Percentiles rank a stretch among this genome's conserved stretches.
Evolutionary conservation across 1,140 invertebrate species (phyloP).

Genomic region (Parasteatoda tepidariorum): DNA sequence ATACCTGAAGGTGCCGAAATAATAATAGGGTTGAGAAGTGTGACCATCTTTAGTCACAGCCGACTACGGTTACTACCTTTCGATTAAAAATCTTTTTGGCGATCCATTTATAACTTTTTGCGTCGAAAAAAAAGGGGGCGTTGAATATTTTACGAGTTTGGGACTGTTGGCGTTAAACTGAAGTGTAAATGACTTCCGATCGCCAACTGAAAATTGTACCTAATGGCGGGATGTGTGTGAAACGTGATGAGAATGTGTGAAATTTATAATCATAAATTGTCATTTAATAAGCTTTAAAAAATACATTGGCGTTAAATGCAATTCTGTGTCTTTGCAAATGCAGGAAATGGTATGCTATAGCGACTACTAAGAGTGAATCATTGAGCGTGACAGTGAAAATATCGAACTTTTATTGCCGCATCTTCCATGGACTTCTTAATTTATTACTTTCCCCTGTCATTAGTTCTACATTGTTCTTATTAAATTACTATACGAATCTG

Average conservation of each 20-base stretch:
- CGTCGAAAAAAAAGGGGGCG: neutral
- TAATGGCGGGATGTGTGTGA: neutral
- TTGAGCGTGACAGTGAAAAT: too few species aligned
- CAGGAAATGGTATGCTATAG: too few species aligned
- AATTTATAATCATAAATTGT: neutral
- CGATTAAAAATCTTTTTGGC: neutral
- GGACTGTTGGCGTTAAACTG: too few species aligned
- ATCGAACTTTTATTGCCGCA: too few species aligned
- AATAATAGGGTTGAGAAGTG: slow-evolving; percentile 16
- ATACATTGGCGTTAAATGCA: neutral
- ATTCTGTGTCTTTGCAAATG: too few species aligned
- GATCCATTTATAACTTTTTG: slow-evolving; percentile 14
- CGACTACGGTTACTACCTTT: slow-evolving; percentile 1
- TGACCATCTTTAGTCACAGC: slow-evolving; percentile 45
- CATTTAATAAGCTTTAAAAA: neutral
- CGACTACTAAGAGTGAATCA: too few species aligned
- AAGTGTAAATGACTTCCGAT: slow-evolving; percentile 1
- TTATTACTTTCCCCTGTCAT: too few species aligned
- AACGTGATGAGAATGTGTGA: neutral
- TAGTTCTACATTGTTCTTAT: too few species aligned
- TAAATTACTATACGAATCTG: too few species aligned
- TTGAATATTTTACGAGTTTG: too few species aligned
- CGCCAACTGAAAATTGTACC: slow-evolving; percentile 1
- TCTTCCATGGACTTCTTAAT: too few species aligned
- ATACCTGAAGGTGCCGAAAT: slow-evolving; percentile 32